Percentiles rank a stretch among this genome's conserved stretches.
These are phyloP conservation scores for Melanitta fusca DNA, from an alignment of 2,797 vertebrate species.

Conservation along the genomic window DNA sequence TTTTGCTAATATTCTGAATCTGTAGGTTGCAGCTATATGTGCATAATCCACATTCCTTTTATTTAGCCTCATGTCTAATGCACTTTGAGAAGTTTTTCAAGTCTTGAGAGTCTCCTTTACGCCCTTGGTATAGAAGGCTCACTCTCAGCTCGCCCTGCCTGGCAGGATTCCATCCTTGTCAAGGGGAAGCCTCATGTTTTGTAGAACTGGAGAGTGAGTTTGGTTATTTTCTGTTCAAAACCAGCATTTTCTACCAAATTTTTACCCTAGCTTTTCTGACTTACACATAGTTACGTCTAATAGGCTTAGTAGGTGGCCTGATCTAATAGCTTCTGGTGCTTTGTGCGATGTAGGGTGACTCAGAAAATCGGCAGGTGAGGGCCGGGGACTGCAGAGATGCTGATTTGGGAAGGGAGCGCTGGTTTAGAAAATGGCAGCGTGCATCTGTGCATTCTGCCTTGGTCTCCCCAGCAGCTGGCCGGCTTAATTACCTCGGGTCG, in stretches of 20 bases:
- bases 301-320: not conserved
- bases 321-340: not conserved
- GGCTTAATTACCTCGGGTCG: not conserved
- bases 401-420: not conserved
- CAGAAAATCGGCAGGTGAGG: not conserved
- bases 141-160: not conserved
- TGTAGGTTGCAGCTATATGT: not conserved
- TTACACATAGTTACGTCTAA: too few relatives aligned
- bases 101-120: rapidly evolving
- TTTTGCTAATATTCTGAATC: not conserved
- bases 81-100: not conserved
- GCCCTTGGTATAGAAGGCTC: rapidly evolving
- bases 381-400: not conserved
- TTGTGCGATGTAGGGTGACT: not conserved
- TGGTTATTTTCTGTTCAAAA: not conserved
- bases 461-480: rapidly evolving
- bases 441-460: not conserved
- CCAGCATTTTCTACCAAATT: not conserved
- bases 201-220: not conserved
- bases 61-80: rapidly evolving
- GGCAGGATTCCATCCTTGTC: not conserved
- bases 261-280: not conserved
- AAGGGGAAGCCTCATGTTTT: rapidly evolving
- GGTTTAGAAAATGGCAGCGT: not conserved
- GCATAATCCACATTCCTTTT: not conserved